A percentile compares a stretch with the other conserved stretches of the same genome.
Evolutionary conservation across 2,797 vertebrate species (phyloP).

Genomic region (Halcyon chelicuti): DNA sequence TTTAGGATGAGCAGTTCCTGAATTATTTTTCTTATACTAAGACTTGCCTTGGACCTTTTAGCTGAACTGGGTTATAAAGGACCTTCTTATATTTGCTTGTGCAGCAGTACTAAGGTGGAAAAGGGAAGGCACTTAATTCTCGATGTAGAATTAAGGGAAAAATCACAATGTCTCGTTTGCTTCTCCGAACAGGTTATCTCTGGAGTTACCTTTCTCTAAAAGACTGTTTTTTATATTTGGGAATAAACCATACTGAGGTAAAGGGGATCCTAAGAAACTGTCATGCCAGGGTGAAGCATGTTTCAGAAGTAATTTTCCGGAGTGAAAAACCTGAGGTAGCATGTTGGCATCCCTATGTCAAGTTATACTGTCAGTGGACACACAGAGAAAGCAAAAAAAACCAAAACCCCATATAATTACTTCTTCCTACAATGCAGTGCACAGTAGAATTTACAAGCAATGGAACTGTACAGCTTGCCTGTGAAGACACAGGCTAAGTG

Average conservation of each 20-base stretch:
- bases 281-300: neutral
- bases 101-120: neutral
- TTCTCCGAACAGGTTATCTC: neutral
- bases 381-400: neutral
- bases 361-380: neutral
- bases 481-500: neutral
- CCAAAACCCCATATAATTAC: accelerated
- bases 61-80: neutral
- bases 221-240: neutral
- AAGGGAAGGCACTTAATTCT: neutral
- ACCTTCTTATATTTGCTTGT: neutral
- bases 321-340: neutral
- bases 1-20: neutral
- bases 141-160: neutral
- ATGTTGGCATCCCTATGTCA: neutral
- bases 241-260: neutral
- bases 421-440: neutral
- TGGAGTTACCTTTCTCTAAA: neutral
- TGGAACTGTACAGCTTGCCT: neutral
- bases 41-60: neutral
- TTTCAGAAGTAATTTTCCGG: neutral
- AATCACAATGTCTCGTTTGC: neutral
- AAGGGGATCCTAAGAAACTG: neutral
- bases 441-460: neutral
- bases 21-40: neutral